Conservation (phyloP, 2,113 vertebrate genomes). For the Odocoileus hemionus region DNA sequence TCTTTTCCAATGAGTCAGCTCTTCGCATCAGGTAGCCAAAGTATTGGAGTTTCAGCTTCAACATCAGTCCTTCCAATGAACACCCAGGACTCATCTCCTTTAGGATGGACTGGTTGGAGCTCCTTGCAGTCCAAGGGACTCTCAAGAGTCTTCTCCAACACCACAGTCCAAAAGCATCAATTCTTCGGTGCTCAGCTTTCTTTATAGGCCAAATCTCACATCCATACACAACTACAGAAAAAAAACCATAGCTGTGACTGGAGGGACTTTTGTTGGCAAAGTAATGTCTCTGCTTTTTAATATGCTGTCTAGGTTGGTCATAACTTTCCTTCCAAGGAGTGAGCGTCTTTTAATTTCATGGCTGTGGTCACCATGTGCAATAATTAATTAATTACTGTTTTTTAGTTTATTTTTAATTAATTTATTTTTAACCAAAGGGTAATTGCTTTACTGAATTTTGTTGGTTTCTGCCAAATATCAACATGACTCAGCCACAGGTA, state of each 20-base stretch:
- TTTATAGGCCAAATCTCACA: background rate
- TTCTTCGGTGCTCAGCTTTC: rapidly evolving
- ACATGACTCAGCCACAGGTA: background rate
- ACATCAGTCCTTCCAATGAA: background rate
- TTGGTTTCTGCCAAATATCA: background rate
- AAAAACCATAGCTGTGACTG: background rate
- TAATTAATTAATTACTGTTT: background rate
- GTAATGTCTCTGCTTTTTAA: background rate
- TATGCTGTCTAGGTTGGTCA: background rate
- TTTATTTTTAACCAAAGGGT: background rate
- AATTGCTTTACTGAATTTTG: background rate
- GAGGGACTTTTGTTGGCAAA: background rate
- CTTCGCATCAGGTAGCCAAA: rapidly evolving
- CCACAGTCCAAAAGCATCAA: background rate
- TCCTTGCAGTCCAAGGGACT: background rate
- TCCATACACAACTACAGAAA: background rate
- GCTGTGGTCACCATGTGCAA: background rate
- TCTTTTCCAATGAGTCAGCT: background rate
- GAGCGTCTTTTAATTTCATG: background rate
- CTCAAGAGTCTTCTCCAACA: background rate
- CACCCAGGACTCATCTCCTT: background rate
- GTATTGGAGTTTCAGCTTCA: background rate
- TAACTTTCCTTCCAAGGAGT: background rate
- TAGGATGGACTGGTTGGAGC: background rate
- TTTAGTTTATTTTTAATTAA: background rate